Conservation (phyloP, 2,797 vertebrate species). For the Gambelia wislizenii region DNA sequence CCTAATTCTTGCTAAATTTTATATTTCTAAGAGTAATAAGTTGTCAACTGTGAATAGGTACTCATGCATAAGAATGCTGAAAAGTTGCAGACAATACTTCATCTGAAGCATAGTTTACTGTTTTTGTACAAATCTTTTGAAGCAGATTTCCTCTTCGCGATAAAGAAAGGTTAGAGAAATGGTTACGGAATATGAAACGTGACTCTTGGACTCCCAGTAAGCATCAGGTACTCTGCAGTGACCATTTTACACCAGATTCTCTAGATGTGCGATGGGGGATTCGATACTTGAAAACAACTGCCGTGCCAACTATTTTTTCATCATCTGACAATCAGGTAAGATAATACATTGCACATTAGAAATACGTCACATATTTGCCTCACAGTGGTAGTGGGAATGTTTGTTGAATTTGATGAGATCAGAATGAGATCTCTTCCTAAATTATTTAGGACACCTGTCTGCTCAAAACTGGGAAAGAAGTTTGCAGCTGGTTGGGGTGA, state of each 20-base stretch:
- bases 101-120: background rate
- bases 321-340: constrained; percentile 79
- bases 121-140: constrained; percentile 10
- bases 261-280: constrained; percentile 91
- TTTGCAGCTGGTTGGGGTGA: background rate
- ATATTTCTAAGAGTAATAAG: background rate
- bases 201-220: constrained; percentile 87
- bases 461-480: background rate
- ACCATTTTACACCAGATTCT: constrained; percentile 89
- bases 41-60: background rate
- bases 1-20: no score
- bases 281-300: constrained; percentile 87
- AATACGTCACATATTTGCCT: background rate
- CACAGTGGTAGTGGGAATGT: no score
- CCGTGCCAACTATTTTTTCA: constrained; percentile 87
- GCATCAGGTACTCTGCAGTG: constrained; percentile 90
- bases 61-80: background rate
- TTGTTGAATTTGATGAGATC: background rate
- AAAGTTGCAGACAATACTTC: background rate
- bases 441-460: background rate
- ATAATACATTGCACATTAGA: background rate
- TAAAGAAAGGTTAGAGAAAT: constrained; percentile 86
- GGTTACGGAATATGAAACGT: constrained; percentile 89
- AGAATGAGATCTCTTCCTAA: background rate
- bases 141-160: constrained; percentile 89